Evolutionary conservation across 92 coral and sea anemone species (phyloP), one percentile per base, ranked within the genome.

Genomic region (Chrysogorgia sp.): DNA sequence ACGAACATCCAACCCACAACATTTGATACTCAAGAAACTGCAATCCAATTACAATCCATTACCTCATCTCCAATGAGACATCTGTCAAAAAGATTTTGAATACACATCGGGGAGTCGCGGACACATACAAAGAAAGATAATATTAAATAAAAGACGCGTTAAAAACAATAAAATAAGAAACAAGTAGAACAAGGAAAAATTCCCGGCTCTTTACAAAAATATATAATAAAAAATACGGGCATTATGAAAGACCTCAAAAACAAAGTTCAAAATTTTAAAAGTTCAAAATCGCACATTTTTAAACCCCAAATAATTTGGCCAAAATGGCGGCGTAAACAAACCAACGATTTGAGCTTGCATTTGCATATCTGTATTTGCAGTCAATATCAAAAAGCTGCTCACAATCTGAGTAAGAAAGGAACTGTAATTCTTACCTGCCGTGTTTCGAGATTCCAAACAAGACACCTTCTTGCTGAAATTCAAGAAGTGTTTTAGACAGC

Each of bases 51-150:
- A 43, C 50, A 8, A 43, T 43, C 14, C 12, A 58, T 40, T 80
- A 92, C 97, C 97, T 92, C 97, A 74, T 92, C 97, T 41, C 93
- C 93, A 45, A 92, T 86, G 77, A 92, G 67, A 58, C 97, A 89
- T 87, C 97, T 89, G 85, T 55, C 40, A 31, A 35, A 50, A 40
- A 48, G n/a, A n/a, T n/a, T 10, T 40, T 50, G 28, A 7, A 21
- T 34, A 57, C 66, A 57, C 69, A 69, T 48, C n/a, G 77, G 32
- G 55, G 24, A 45, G 13, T 48, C 24, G 28, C 14, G 43, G 61
- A 52, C 6, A 28, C 10, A 13, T 21, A 9, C 20, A 53, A 71
- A 43, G 50, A 13, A 37, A n/a, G 25, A 66, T 26, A 2, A 60
- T 19, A 67, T 37, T 71, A 6, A 50, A 57, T 13, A 17, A 5